Evolutionary conservation across 2,888 invertebrate genomes (phyloP).

Genomic region (Hydrotaea cyrtoneurina): DNA sequence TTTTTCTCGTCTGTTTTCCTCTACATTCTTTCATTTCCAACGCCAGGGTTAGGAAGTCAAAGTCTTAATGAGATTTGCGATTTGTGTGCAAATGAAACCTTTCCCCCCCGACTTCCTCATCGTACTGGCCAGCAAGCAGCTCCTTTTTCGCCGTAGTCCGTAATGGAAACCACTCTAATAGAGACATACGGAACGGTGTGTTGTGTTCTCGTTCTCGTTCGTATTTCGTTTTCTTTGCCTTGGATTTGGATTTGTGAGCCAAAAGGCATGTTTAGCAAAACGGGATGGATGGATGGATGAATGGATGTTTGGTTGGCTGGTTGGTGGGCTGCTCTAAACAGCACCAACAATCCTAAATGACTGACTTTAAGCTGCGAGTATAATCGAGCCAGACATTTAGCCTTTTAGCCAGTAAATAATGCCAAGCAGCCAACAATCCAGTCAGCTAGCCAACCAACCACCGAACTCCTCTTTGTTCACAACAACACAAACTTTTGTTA

Average conservation of each 20-base stretch:
- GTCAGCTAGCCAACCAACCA: slow-evolving; percentile 29
- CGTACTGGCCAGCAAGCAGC: too few relatives aligned
- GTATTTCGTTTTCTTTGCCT: background rate
- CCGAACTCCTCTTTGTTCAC: slow-evolving; percentile 26
- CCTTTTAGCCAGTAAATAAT: slow-evolving; percentile 67
- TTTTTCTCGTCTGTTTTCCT: background rate
- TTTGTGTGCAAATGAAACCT: slow-evolving; percentile 45
- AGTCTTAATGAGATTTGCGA: slow-evolving; percentile 66
- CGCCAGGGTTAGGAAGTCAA: slow-evolving; percentile 63
- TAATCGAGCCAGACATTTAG: slow-evolving; percentile 67
- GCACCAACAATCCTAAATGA: slow-evolving; percentile 63
- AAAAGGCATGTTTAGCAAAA: slow-evolving; percentile 50
- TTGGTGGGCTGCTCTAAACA: too few relatives aligned
- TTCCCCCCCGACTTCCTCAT: background rate
- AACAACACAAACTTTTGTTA: slow-evolving; percentile 40
- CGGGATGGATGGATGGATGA: slow-evolving; percentile 17
- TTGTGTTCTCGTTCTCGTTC: slow-evolving; percentile 28
- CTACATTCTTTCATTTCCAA: slow-evolving; percentile 22
- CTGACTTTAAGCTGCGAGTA: slow-evolving; percentile 62
- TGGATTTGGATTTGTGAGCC: slow-evolving; percentile 23
- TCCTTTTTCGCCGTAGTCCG: background rate
- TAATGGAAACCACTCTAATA: slow-evolving; percentile 57
- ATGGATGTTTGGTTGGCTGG: too few relatives aligned
- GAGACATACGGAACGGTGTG: slow-evolving; percentile 48
- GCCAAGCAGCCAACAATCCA: slow-evolving; percentile 42